Base-by-base conservation (phyloP, 2,797 vertebrate species). In the Mormyrus proboscirostris region DNA sequence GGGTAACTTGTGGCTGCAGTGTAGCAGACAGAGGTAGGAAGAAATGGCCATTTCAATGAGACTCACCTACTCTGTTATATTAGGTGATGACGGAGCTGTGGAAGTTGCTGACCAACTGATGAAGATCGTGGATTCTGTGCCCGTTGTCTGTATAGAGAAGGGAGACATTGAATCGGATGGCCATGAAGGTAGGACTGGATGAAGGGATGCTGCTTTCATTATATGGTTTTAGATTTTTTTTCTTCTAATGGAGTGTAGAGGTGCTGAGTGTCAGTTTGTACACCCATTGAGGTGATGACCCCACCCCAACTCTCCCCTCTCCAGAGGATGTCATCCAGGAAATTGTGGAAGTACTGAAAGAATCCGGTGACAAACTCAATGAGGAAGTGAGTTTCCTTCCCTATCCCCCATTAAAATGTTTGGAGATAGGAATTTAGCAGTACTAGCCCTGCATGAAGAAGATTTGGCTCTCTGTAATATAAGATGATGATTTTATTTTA, bases 321-420 rank as follows among this genome's bases (percentile, higher is more conserved):
- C n/a, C 47, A 51, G 44, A 84, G 94, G 95, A 95, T 41, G 47
- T 94, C 0, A 92, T 97, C 90, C 93, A 94, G 91, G 94, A 3
- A 59, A 89, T 97, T 22, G 96, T 97, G 1, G 95, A 93, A 22
- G 90, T 98, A 88, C 93, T 98, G 91, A 94, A 94, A 89, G 91
- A 93, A 8, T 87, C 89, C 0, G 98, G 97, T 41, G 97, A 98
- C 91, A 0, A 14, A 14, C 79, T 97, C 16, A 87, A 96, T 6
- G 89, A 94, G 47, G 50, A 92, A 96, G 98, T 98, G 93, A 90
- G 89, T 90, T 12, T 55, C 33, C 14, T 51, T 49, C 19, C 1
- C 16, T 29, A 25, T 2, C 7, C 38, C 16, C 10, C 19, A 19
- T 86, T 86, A 25, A 53, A 25, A 86, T n/a, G 16, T 47, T 44